Base-by-base conservation (phyloP, 2,888 invertebrate species). In the Marronus borbonicus region DNA sequence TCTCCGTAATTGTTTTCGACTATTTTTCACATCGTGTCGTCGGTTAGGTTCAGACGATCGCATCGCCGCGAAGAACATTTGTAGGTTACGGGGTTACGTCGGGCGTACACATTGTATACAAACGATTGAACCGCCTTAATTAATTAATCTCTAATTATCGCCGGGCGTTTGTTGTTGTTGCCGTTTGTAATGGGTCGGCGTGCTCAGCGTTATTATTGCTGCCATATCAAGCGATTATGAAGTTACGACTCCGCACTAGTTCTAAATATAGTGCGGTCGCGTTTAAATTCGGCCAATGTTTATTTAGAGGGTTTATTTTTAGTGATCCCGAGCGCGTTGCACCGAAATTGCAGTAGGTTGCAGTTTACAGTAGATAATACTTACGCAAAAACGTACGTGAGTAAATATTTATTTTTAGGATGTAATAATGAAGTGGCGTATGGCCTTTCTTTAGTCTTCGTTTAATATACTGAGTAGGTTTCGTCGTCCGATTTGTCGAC, bases 201-300 rank as follows among this genome's bases (percentile, higher is more conserved):
- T 44, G 31, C 31, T 0, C 5, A 31, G 5, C 31, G 44, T 44
- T 12, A 12, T 44, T 44, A 44, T 44, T 44, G 44, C 20, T 20
- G 55, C 20, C 8, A 20, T 20, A 55, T 55, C 20, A 55, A 20
- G n/a, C 17, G 20, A 20, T 55, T 55, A 55, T 66, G 65, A 44
- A 58, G 70, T 36, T 70, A 55, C 70, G 55, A 55, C 58, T 44
- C 44, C 1, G 44, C 24, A 20, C 17, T 5, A 12, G 70, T 55
- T 70, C 70, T 70, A 70, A 70, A 70, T 58, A 70, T 70, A 70
- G 70, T 8, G 3, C 20, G 58, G 36, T 55, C 36, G 36, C 55
- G 55, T 70, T 70, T 70, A 70, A 70, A 58, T 70, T 70, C 52
- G 70, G 70, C 52, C 58, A 55, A 36, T 70, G 36, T 55, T 70